Percentiles rank a stretch among this genome's conserved stretches.
Conservation (phyloP, 2,888 invertebrate species). For the Megalurothrips usitatus region DNA sequence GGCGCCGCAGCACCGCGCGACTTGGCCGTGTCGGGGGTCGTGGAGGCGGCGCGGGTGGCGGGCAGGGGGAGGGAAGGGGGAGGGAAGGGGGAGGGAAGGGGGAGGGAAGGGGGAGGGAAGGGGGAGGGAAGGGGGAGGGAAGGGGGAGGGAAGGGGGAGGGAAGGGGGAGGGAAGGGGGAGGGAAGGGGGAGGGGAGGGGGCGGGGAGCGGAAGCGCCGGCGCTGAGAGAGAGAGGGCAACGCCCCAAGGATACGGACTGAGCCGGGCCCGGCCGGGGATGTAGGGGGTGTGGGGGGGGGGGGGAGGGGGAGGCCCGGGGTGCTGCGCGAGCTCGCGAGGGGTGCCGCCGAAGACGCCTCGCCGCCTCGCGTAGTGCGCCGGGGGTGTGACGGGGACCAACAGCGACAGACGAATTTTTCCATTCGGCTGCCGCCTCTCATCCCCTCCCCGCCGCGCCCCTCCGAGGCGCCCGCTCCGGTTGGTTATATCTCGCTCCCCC, state of each 20-base stretch:
- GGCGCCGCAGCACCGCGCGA: not conserved
- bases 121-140: not conserved
- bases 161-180: not conserved
- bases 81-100: not conserved
- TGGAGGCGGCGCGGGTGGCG: not conserved
- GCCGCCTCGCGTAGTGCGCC: not conserved
- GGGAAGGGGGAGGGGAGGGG: not conserved
- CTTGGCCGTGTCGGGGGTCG: no score
- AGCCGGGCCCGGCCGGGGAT: not conserved
- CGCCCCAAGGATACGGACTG: not conserved
- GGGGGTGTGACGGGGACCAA: not conserved
- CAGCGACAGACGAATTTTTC: not conserved
- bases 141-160: not conserved
- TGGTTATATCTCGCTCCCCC: no score
- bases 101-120: not conserved
- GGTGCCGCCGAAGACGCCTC: not conserved
- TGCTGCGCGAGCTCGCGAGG: not conserved
- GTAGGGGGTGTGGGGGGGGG: not conserved
- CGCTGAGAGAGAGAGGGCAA: not conserved
- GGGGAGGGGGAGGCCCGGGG: not conserved
- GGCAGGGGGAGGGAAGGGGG: not conserved
- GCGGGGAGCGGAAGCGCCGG: not conserved
- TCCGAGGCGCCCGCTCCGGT: not conserved
- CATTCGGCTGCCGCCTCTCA: not conserved
- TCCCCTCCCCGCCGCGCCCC: not conserved